Evolutionary conservation across 2,113 vertebrate species (phyloP).

Genomic region (Daphoenositta chrysoptera): DNA sequence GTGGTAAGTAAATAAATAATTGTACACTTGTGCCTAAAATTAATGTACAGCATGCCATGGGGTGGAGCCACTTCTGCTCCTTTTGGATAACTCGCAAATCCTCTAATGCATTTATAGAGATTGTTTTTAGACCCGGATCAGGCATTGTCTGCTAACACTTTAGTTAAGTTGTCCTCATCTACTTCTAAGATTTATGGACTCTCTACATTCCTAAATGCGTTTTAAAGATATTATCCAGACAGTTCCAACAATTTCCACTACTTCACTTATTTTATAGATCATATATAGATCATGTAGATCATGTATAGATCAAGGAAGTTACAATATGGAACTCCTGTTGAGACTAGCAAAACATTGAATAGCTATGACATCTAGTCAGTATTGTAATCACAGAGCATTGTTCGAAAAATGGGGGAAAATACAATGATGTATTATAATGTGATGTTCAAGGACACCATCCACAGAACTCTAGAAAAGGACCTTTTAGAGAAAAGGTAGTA

Average conservation of each 20-base stretch:
- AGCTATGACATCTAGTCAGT: background rate
- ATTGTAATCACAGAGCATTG: background rate
- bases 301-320: background rate
- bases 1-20: constrained; percentile 11
- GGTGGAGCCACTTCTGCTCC: background rate
- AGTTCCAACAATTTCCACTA: background rate
- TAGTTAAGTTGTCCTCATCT: background rate
- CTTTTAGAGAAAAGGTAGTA: background rate
- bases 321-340: background rate
- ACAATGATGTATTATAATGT: background rate
- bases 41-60: background rate
- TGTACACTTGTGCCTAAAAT: background rate
- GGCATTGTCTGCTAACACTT: background rate
- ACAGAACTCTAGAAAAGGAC: background rate
- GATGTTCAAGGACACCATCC: background rate
- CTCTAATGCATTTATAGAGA: background rate
- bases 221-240: background rate
- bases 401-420: background rate
- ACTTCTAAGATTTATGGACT: background rate
- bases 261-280: background rate
- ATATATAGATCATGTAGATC: no score
- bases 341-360: background rate
- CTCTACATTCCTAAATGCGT: background rate
- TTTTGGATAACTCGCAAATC: background rate
- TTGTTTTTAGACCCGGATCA: background rate